Conservation (phyloP, 1,140 invertebrate species). For the Drosophila hydei region DNA sequence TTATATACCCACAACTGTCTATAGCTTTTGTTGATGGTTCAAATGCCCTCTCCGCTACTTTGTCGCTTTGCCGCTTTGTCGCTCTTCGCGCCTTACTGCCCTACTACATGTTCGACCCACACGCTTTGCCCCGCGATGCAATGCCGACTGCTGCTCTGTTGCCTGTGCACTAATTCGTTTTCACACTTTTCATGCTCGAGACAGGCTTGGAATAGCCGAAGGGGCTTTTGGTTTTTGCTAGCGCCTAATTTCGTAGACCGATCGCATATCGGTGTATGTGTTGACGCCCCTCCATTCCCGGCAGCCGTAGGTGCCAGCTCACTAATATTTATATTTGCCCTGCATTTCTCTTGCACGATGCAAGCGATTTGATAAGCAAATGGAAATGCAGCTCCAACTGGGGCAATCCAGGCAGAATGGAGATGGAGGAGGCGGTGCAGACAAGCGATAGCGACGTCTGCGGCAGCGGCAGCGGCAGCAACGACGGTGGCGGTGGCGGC, state of each 20-base stretch:
- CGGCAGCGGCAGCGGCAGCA: neutral
- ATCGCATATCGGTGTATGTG: constrained; percentile 40
- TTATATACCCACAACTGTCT: no score
- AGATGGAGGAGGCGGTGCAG: constrained; percentile 1
- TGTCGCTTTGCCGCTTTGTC: neutral
- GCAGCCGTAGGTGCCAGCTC: constrained; percentile 31
- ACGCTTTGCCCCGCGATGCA: neutral
- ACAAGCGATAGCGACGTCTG: constrained; percentile 19
- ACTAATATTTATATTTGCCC: constrained; percentile 80
- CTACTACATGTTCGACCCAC: constrained; percentile 6
- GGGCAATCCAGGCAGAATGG: neutral
- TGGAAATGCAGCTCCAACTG: constrained; percentile 59
- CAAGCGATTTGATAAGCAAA: constrained; percentile 75
- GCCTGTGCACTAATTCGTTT: constrained; percentile 66
- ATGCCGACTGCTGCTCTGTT: constrained; percentile 1
- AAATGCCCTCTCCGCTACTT: no score
- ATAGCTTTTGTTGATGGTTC: no score
- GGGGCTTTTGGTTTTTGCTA: constrained; percentile 46
- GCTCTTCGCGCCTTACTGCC: constrained; percentile 30
- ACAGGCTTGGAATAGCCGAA: constrained; percentile 57
- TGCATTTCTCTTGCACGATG: constrained; percentile 72
- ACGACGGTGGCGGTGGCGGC: constrained; percentile 10
- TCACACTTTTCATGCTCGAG: constrained; percentile 73
- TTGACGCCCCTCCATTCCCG: constrained; percentile 9
- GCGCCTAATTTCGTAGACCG: constrained; percentile 69